Evolutionary conservation across 2,888 invertebrate species (phyloP), one percentile per base, ranked within the genome.

Genomic region (Acronicta psi): DNA sequence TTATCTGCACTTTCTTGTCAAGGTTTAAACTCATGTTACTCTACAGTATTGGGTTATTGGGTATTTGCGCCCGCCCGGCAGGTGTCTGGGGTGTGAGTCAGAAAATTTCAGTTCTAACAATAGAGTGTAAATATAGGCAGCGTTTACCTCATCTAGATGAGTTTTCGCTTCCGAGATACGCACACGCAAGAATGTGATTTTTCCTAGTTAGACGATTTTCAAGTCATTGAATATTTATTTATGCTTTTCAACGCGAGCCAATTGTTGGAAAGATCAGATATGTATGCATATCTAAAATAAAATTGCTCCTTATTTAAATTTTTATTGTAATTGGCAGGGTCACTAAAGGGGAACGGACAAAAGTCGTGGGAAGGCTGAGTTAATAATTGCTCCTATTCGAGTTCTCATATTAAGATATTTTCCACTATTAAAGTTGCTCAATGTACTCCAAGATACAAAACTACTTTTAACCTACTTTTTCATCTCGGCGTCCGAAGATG

Each of bases 311-410:
- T 72, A 73, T 69, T 74, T 49, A 71, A 59, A 60, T 69, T 66
- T 57, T 72, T 69, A 69, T 77, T 62, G 61, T 74, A 68, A 78
- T 82, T 82, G 82, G 80, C 75, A 69, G 65, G 66, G 56, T 72
- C 75, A 75, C 71, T 72, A 69, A 69, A 74, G 76, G 65, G 60
- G 66, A 69, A 61, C 69, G 65, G 73, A 73, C 67, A 64, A 58
- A 59, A 51, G 69, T 58, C 88, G 88, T 89, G 88, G 82, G 86
- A 89, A 84, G 75, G 77, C 77, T 66, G 69, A 73, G 69, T 77
- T 82, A 77, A 85, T 85, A 83, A 82, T 86, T 42, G 69, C 41
- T 81, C 73, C 73, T 77, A 75, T 82, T 80, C 69, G 75, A 59
- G 38, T 37, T 65, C 65, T 68, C 73, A 73, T 75, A 74, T 75